Percentiles rank a stretch among this genome's conserved stretches.
Evolutionary conservation across 2,888 invertebrate species (phyloP).

Genomic region (Harpalus rubripes): DNA sequence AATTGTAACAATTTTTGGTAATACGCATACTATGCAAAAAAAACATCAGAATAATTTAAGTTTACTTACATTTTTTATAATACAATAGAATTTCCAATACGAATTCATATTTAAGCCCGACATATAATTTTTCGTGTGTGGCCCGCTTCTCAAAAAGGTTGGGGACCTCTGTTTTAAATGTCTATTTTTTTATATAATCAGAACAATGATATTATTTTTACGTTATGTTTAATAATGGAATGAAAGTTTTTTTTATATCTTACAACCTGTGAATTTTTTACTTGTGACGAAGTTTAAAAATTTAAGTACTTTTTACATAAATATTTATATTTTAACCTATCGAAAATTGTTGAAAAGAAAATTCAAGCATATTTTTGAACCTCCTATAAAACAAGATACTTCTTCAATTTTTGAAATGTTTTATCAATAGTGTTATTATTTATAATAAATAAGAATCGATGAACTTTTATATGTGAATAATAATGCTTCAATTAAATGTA

Average conservation of each 20-base stretch:
- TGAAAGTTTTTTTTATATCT: constrained; percentile 52
- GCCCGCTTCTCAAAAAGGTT: no score
- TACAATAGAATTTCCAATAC: no score
- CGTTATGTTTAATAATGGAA: neutral
- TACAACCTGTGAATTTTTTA: neutral
- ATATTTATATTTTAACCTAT: constrained; percentile 19
- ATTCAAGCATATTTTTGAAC: constrained; percentile 27
- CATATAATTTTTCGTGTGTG: no score
- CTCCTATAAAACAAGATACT: constrained; percentile 45
- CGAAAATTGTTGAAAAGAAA: constrained; percentile 47
- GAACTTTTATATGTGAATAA: no score
- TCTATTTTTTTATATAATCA: constrained; percentile 29
- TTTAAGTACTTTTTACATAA: constrained; percentile 43
- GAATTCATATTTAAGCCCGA: no score
- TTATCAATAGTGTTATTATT: neutral
- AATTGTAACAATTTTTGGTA: no score
- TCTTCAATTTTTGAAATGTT: neutral
- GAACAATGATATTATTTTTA: no score
- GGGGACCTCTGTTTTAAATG: constrained; percentile 15
- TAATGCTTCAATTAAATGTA: no score
- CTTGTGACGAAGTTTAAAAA: neutral
- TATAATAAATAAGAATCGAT: no score
- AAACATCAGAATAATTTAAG: no score
- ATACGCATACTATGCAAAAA: no score
- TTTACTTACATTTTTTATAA: no score